Conservation (phyloP, 2,888 invertebrate genomes). For the Netelia inedita region DNA sequence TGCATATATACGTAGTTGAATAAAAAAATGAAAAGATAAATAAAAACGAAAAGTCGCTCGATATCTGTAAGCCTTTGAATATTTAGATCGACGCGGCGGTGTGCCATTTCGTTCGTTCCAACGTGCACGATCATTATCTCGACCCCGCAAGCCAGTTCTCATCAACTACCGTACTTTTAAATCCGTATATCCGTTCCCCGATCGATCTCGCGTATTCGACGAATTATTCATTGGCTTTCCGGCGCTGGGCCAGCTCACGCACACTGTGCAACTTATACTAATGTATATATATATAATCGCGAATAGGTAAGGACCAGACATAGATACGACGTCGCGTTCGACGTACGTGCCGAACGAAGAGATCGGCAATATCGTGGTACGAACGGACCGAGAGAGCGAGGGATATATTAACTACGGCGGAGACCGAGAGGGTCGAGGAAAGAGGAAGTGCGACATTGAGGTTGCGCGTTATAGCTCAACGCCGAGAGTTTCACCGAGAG, state of each 20-base stretch:
- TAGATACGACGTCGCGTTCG: neutral
- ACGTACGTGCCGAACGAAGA: conserved; percentile 35
- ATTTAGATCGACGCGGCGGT: conserved; percentile 8
- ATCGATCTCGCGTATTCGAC: conserved; percentile 55
- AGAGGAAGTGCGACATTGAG: conserved; percentile 32
- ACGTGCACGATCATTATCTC: too few relatives aligned
- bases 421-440: conserved; percentile 23
- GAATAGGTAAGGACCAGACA: neutral
- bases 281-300: neutral
- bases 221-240: conserved; percentile 58
- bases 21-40: neutral
- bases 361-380: conserved; percentile 42
- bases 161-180: conserved; percentile 23
- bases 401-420: neutral
- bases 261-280: neutral
- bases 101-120: neutral
- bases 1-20: neutral
- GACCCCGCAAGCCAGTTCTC: too few relatives aligned
- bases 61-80: conserved; percentile 12
- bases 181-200: conserved; percentile 35
- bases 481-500: neutral
- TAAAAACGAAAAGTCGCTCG: neutral
- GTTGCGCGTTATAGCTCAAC: conserved; percentile 47
- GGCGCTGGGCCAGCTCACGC: neutral
- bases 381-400: neutral